Percentiles rank a stretch among this genome's conserved stretches.
phyloP scores from a whole-genome alignment of 1,140 invertebrate genomes.

The Drosophila sulfurigaster region DNA sequence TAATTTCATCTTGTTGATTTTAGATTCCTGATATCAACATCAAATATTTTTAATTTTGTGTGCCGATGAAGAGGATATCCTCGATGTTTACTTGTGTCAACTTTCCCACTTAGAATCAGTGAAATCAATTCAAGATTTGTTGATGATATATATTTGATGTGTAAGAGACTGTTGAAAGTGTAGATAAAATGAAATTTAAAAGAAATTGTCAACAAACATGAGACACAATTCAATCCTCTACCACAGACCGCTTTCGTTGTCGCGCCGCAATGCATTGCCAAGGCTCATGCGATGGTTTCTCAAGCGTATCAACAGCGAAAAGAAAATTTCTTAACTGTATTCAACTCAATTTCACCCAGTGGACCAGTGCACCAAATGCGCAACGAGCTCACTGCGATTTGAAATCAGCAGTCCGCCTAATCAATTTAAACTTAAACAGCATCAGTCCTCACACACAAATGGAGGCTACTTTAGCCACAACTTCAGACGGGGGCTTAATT shows the following conservation, averaged over 20 bases:
- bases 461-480: neutral
- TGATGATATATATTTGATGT: neutral
- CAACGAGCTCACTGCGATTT: slow-evolving; percentile 42
- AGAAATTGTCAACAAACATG: neutral
- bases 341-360: slow-evolving; percentile 83
- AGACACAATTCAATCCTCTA: neutral
- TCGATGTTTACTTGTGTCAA: neutral
- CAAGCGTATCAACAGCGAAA: slow-evolving; percentile 63
- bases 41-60: no score
- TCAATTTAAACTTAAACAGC: slow-evolving; percentile 20
- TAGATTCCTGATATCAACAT: no score
- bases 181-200: slow-evolving; percentile 6
- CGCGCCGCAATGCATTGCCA: slow-evolving; percentile 4
- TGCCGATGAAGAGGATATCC: no score
- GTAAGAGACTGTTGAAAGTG: slow-evolving; percentile 32
- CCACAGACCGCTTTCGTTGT: slow-evolving; percentile 39
- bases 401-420: slow-evolving; percentile 25
- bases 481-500: slow-evolving; percentile 49
- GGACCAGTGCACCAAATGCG: slow-evolving; percentile 82
- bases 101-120: slow-evolving; percentile 15
- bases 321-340: slow-evolving; percentile 75
- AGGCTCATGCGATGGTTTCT: slow-evolving; percentile 33
- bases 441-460: slow-evolving; percentile 6
- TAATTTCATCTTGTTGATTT: no score
- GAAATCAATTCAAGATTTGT: neutral